phyloP scores from a whole-genome alignment of 2,113 vertebrate genomes.

The Calyptomena viridis region DNA sequence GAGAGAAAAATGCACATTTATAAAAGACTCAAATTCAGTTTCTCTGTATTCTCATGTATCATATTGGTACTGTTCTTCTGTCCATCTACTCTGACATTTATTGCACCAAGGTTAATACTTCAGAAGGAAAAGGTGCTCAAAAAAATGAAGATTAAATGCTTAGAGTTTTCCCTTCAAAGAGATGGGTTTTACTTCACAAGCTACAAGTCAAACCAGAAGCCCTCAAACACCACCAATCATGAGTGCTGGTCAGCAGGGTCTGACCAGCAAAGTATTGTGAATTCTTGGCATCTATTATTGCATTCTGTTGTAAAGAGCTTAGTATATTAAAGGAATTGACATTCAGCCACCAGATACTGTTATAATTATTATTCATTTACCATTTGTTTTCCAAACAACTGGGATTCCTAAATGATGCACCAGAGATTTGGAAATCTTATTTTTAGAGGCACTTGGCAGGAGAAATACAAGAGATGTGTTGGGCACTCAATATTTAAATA shows the following conservation, averaged over 20 bases:
- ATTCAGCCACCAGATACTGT: neutral
- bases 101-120: neutral
- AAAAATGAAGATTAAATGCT: neutral
- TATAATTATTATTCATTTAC: neutral
- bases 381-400: conserved; percentile 9
- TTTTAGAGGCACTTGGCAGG: conserved; percentile 13
- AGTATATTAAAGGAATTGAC: neutral
- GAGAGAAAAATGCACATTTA: neutral
- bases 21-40: neutral
- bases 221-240: neutral
- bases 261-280: neutral
- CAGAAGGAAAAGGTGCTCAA: neutral
- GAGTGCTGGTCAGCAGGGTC: neutral
- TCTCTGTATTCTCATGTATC: neutral
- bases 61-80: neutral
- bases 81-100: neutral
- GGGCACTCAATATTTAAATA: conserved; percentile 9
- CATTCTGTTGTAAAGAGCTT: neutral
- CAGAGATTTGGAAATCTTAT: conserved; percentile 28
- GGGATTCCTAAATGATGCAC: conserved; percentile 9
- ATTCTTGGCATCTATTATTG: neutral
- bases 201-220: neutral
- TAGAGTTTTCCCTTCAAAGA: neutral
- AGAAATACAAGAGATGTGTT: conserved; percentile 25
- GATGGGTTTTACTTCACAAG: neutral